A percentile compares a stretch with the other conserved stretches of the same genome.
Evolutionary conservation across 2,797 vertebrate genomes (phyloP).

Genomic region (Macropus fuliginosus): DNA sequence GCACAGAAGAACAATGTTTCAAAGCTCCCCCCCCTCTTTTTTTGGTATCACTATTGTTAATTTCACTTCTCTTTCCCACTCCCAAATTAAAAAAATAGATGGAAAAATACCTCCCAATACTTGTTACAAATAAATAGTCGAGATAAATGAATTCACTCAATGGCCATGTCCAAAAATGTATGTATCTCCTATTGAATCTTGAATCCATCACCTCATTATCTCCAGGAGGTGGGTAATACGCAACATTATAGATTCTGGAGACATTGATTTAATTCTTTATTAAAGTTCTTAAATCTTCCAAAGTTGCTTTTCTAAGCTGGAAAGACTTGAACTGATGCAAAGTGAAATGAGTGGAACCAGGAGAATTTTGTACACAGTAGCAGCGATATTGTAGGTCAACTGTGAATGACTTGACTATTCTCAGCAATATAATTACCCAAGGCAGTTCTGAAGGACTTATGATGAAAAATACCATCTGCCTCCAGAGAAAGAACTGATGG

Average conservation of each 20-base stretch:
- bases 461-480: neutral
- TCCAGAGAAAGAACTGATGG: neutral
- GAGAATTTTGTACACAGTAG: neutral
- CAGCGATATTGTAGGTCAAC: neutral
- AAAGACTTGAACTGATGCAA: neutral
- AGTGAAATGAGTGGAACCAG: neutral
- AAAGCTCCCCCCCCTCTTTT: rapidly evolving
- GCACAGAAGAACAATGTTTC: neutral
- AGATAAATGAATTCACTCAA: neutral
- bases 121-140: neutral
- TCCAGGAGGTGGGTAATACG: neutral
- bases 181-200: neutral
- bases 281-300: neutral
- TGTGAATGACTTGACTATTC: neutral
- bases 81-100: neutral
- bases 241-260: neutral
- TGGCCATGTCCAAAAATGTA: neutral
- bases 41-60: neutral
- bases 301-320: neutral
- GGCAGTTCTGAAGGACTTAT: too few species aligned
- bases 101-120: rapidly evolving
- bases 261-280: neutral
- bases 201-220: neutral
- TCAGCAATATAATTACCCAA: neutral
- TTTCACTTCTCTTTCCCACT: neutral